These are phyloP conservation scores for Hypomecis atomaria DNA, from an alignment of 2,888 invertebrate genomes.

Conservation along the genomic window DNA sequence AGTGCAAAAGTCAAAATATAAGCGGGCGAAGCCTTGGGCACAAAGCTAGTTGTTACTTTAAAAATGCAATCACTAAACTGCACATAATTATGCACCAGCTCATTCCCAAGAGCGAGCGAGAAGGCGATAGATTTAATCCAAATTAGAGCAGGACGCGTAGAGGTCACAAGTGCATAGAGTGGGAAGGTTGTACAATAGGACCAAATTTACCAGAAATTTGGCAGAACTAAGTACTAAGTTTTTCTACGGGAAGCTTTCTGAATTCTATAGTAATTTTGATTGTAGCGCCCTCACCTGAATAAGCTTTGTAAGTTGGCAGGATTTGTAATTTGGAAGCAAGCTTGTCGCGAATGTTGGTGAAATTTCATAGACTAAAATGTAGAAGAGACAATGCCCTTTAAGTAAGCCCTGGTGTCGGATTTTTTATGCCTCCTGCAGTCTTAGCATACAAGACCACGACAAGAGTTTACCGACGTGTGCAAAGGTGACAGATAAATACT, in stretches of 20 bases:
- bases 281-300: background rate
- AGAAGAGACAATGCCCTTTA: conserved; percentile 4
- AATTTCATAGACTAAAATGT: conserved; percentile 58
- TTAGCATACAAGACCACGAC: no score
- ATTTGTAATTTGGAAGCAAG: conserved; percentile 45
- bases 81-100: background rate
- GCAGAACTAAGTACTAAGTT: background rate
- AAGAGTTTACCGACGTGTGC: no score
- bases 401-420: no score
- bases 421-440: no score
- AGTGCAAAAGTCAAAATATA: no score
- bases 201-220: background rate
- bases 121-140: conserved; percentile 38
- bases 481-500: no score
- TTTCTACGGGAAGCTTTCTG: background rate
- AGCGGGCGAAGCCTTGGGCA: no score
- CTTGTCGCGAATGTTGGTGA: conserved; percentile 56
- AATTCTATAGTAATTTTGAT: background rate
- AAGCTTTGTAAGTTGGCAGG: background rate
- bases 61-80: background rate
- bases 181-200: conserved; percentile 34
- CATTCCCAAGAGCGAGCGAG: conserved; percentile 29
- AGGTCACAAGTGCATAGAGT: conserved; percentile 57
- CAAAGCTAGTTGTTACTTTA: no score
- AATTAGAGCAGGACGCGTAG: conserved; percentile 51